Conservation (phyloP, 64 coral and sea anemone species). For the Anthopleura sola region DNA sequence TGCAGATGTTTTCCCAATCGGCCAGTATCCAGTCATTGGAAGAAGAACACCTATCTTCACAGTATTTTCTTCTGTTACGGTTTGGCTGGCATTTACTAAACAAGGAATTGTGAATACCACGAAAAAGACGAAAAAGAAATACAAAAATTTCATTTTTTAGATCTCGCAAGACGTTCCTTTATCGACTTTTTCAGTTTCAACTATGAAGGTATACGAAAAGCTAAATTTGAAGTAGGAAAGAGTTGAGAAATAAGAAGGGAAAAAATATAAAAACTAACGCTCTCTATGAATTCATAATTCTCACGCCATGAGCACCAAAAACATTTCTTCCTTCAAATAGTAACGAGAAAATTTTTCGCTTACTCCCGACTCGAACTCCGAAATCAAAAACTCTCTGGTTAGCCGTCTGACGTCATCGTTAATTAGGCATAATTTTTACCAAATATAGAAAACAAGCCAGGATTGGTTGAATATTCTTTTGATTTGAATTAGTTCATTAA, state of each 20-base stretch:
- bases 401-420: neutral
- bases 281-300: too few relatives aligned
- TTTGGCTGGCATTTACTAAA: neutral
- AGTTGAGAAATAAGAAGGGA: neutral
- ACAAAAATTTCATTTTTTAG: neutral
- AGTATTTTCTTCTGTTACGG: neutral
- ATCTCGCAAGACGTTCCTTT: neutral
- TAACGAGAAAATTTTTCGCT: neutral
- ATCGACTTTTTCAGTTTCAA: neutral
- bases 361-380: neutral
- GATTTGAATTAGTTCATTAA: too few relatives aligned
- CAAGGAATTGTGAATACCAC: conserved; percentile 1
- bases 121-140: neutral
- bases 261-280: neutral
- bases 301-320: neutral
- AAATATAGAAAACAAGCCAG: neutral
- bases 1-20: conserved; percentile 85
- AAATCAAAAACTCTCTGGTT: neutral
- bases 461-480: neutral
- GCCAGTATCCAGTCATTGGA: conserved; percentile 91
- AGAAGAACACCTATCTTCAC: conserved; percentile 72
- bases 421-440: neutral
- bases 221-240: neutral
- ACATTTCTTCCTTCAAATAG: neutral
- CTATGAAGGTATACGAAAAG: neutral